These are phyloP conservation scores for Melanophora roralis DNA, from an alignment of 2,888 invertebrate genomes.

Conservation along the genomic window DNA sequence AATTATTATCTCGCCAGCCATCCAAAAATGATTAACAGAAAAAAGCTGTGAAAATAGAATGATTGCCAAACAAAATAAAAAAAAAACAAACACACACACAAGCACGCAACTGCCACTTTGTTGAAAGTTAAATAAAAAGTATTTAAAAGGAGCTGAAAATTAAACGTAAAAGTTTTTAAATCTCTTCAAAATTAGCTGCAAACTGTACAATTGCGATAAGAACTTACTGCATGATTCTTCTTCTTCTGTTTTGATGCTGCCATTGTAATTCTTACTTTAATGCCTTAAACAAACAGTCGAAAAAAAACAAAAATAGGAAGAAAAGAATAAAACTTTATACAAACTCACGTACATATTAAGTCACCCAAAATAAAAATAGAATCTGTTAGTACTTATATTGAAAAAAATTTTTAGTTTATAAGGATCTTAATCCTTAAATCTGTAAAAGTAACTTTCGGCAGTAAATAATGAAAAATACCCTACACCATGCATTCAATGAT, in stretches of 20 bases:
- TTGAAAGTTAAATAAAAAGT: background rate
- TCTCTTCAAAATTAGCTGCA: constrained; percentile 65
- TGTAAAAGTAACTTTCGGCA: too few relatives aligned
- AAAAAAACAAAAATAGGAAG: constrained; percentile 14
- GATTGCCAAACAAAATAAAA: background rate
- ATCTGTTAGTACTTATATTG: too few relatives aligned
- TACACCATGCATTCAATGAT: too few relatives aligned
- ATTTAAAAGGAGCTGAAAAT: background rate
- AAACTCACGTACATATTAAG: background rate
- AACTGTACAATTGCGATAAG: constrained; percentile 62
- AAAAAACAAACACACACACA: too few relatives aligned
- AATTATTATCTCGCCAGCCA: too few relatives aligned
- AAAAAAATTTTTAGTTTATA: too few relatives aligned
- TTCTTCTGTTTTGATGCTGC: background rate
- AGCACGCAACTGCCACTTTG: background rate
- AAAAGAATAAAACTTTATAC: constrained; percentile 21
- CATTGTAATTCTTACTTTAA: constrained; percentile 13
- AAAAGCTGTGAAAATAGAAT: background rate
- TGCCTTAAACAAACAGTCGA: constrained; percentile 24
- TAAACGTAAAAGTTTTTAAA: constrained; percentile 61
- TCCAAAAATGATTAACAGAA: background rate
- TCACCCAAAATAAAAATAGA: too few relatives aligned
- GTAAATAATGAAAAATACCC: too few relatives aligned
- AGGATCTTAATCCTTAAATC: too few relatives aligned
- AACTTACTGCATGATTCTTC: constrained; percentile 23